These are phyloP conservation scores for Galagoides demidoff DNA, from an alignment of 2,797 vertebrate genomes.

Conservation along the genomic window DNA sequence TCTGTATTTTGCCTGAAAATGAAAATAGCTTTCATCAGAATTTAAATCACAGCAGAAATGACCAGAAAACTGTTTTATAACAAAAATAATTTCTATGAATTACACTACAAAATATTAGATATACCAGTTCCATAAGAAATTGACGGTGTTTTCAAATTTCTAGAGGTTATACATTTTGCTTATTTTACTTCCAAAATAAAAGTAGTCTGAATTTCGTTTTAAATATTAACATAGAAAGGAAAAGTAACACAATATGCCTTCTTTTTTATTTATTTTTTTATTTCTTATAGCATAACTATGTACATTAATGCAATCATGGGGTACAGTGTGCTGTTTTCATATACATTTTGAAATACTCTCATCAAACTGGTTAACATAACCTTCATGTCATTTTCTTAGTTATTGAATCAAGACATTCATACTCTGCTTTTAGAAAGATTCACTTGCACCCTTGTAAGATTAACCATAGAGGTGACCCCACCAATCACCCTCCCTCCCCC, in stretches of 20 bases:
- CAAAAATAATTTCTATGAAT: not conserved
- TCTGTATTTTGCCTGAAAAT: not conserved
- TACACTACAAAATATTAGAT: not conserved
- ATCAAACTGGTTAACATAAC: too few relatives aligned
- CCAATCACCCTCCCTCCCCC: too few relatives aligned
- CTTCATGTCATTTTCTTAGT: too few relatives aligned
- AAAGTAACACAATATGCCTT: not conserved
- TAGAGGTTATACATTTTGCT: not conserved
- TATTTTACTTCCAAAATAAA: not conserved
- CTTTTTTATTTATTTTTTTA: too few relatives aligned
- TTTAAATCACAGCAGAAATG: not conserved
- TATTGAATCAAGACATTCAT: too few relatives aligned
- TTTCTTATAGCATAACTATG: too few relatives aligned
- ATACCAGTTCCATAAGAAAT: not conserved
- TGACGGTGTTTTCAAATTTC: conserved; percentile 36
- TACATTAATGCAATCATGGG: too few relatives aligned
- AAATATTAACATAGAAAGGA: not conserved
- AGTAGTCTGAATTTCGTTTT: not conserved
- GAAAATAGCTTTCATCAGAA: not conserved
- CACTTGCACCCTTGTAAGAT: too few relatives aligned
- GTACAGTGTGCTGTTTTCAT: too few relatives aligned
- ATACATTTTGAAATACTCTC: too few relatives aligned
- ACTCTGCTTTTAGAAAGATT: too few relatives aligned
- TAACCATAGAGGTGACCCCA: too few relatives aligned
- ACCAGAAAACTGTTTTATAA: not conserved